Evolutionary conservation across 2,888 invertebrate genomes (phyloP), one percentile per base, ranked within the genome.

Genomic region (Andrena camellia): DNA sequence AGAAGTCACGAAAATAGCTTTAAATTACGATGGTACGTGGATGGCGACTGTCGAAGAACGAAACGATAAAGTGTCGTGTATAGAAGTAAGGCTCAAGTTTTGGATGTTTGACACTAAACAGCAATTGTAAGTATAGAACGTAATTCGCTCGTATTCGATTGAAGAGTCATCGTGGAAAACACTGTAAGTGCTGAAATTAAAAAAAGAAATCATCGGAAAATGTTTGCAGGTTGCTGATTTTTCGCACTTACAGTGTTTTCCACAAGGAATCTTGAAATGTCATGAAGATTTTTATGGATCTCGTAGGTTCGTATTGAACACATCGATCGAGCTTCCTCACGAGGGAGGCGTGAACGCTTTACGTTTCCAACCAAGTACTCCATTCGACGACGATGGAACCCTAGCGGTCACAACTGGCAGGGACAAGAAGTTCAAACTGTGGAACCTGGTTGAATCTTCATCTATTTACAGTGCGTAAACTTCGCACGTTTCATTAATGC

Each of bases 51-150:
- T 96, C 5, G 96, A 97, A 91, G 94, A 95, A 77, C 94, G 96
- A 79, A 95, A 96, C 89, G 96, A 97, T 92, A 93, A 94, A 33
- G 92, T 95, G 60, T 95, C 95, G 79, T 94, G 94, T 67, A 94
- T 95, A 5, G 97, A 97, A 93, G 94, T 96, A 4, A 94, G 96
- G 73, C 94, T 98, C 0, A 98, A 97, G 91, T 97, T 97, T 94
- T 98, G 97, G 97, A 90, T 94, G 76, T 97, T 95, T 89, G 93
- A 96, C 86, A 91, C 93, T 1, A 93, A 95, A 57, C 94, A 94
- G 68, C 97, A 97, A 93, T 95, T 93, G 96, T 97, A 94, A 94
- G 92, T 90, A 66, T 31, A 6, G 35, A 54, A 50, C 31, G 10
- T 2, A 5, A n/a, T 5, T 35, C 35, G 8, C 1, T 29, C n/a